Conservation (phyloP, 2,797 vertebrate genomes). For the Argya squamiceps region DNA sequence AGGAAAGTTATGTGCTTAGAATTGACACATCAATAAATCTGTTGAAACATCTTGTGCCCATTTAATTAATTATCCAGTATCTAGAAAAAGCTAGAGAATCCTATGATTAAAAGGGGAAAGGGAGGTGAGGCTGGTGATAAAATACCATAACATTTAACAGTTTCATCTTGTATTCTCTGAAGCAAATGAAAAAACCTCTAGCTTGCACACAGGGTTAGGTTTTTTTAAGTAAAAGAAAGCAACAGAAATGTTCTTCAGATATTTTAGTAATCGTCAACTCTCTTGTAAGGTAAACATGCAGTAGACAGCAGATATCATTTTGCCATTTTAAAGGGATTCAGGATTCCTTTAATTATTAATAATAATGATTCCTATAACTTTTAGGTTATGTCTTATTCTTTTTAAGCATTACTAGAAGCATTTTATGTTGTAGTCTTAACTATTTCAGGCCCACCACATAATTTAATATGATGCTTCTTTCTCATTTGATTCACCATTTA, state of each 20-base stretch:
- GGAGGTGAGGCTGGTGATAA: neutral
- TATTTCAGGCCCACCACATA: neutral
- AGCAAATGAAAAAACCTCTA: neutral
- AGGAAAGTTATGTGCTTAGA: neutral
- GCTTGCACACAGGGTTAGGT: neutral
- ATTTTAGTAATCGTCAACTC: neutral
- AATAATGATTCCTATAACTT: neutral
- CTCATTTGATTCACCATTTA: neutral
- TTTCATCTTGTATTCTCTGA: neutral
- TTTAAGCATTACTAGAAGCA: neutral
- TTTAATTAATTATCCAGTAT: neutral
- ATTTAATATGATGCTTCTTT: neutral
- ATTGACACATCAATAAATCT: neutral
- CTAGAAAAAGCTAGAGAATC: neutral
- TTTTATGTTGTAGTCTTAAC: neutral
- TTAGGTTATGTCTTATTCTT: neutral
- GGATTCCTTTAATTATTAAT: neutral
- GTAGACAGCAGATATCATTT: neutral
- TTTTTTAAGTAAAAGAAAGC: neutral
- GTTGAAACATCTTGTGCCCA: neutral
- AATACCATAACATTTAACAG: neutral
- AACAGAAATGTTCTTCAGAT: neutral
- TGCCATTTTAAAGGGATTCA: neutral
- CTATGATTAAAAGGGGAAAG: neutral
- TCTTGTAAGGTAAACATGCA: neutral